A percentile compares a stretch with the other conserved stretches of the same genome.
Evolutionary conservation across 92 coral and sea anemone genomes (phyloP).

Genomic region (Parazoanthus atlanticus): DNA sequence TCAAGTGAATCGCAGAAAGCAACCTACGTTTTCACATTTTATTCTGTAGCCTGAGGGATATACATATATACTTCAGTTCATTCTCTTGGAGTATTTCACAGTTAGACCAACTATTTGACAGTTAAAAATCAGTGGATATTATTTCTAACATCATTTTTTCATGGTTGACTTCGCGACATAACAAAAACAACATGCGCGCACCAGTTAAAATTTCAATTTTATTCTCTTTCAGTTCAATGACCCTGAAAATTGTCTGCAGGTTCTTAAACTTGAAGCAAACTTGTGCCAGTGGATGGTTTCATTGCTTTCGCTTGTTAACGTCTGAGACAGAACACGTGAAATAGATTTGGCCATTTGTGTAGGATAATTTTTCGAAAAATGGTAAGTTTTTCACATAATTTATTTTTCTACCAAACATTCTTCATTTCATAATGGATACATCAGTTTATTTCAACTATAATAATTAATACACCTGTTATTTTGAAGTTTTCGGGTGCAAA

Average conservation of each 20-base stretch:
- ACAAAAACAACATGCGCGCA: slow-evolving; percentile 4
- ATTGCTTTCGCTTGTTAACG: not conserved
- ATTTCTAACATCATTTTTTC: not conserved
- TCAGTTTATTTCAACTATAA: slow-evolving; percentile 25
- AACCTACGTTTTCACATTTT: not conserved
- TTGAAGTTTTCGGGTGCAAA: not conserved
- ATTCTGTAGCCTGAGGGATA: not conserved
- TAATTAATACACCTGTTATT: slow-evolving; percentile 37
- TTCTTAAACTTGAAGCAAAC: not conserved
- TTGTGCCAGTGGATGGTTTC: not conserved
- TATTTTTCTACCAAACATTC: not conserved
- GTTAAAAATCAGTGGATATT: not conserved
- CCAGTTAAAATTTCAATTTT: not conserved
- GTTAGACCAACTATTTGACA: not conserved
- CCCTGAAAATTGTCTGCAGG: slow-evolving; percentile 37
- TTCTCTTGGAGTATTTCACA: not conserved
- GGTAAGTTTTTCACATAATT: not conserved
- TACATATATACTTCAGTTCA: not conserved
- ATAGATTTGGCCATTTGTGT: not conserved
- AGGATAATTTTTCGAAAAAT: not conserved
- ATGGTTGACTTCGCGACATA: slow-evolving; percentile 10
- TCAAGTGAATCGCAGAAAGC: not conserved
- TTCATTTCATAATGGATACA: not conserved
- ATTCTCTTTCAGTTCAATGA: slow-evolving; percentile 28
- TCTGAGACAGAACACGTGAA: not conserved